A percentile compares a stretch with the other conserved stretches of the same genome.
These are phyloP conservation scores for Zaprionus lachaisei DNA, from an alignment of 1,140 invertebrate genomes.

Conservation along the genomic window DNA sequence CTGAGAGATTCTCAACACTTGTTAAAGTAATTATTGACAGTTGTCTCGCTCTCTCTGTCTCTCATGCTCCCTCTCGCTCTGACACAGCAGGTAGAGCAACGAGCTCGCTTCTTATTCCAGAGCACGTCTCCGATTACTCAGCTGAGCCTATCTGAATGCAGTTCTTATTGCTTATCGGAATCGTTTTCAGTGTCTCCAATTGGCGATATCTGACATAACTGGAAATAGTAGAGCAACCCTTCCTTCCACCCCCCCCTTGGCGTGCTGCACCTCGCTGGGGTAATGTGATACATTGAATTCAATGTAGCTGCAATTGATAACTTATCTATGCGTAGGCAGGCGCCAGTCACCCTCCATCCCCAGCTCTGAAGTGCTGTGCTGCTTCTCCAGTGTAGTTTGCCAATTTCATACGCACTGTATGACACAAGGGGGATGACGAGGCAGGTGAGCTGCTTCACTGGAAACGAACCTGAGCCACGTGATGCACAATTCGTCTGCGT, in stretches of 20 bases:
- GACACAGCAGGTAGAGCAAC: background rate
- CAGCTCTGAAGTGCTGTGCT: background rate
- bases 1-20: constrained; percentile 19
- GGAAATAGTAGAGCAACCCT: background rate
- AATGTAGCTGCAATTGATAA: background rate
- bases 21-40: constrained; percentile 12
- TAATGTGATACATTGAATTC: background rate
- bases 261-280: background rate
- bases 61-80: background rate
- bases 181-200: background rate
- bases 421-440: background rate
- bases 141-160: background rate
- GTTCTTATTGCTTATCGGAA: constrained; percentile 3
- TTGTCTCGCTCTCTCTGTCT: background rate
- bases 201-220: constrained; percentile 2
- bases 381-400: constrained; percentile 3
- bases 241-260: too few relatives aligned
- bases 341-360: background rate
- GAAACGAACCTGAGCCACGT: constrained; percentile 38
- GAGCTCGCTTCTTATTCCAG: background rate
- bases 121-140: background rate
- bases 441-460: background rate
- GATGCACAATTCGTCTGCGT: constrained; percentile 39
- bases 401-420: constrained; percentile 12
- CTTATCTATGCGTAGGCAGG: constrained; percentile 2